Conservation (phyloP, 2,113 vertebrate species). For the Lampris incognitus region DNA sequence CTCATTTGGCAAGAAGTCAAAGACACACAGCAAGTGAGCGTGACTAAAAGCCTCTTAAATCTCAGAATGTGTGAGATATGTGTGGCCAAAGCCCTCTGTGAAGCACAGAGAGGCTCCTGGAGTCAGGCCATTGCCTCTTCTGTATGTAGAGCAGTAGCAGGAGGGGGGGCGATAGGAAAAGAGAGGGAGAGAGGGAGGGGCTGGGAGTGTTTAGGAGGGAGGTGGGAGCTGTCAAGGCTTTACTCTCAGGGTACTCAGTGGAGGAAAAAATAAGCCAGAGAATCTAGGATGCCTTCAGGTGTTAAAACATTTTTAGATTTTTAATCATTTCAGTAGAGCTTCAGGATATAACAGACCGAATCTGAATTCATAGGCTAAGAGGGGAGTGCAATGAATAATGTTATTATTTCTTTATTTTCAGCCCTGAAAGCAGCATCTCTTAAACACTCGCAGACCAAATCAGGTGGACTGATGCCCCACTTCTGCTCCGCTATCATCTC, state of each 20-base stretch:
- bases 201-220: slow-evolving; percentile 63
- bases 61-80: slow-evolving; percentile 61
- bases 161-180: slow-evolving; percentile 20
- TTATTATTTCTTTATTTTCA: slow-evolving; percentile 62
- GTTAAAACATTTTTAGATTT: slow-evolving; percentile 86
- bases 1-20: slow-evolving; percentile 55
- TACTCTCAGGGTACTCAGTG: slow-evolving; percentile 78
- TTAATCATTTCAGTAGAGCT: slow-evolving; percentile 84
- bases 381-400: slow-evolving; percentile 62
- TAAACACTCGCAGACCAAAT: slow-evolving; percentile 36
- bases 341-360: slow-evolving; percentile 78
- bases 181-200: slow-evolving; percentile 42
- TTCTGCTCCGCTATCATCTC: slow-evolving; percentile 55
- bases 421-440: slow-evolving; percentile 35
- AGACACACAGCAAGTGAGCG: slow-evolving; percentile 41
- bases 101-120: slow-evolving; percentile 60
- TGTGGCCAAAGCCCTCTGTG: slow-evolving; percentile 54
- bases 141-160: slow-evolving; percentile 73
- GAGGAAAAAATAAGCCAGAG: slow-evolving; percentile 78
- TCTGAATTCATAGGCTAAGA: slow-evolving; percentile 65
- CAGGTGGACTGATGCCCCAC: slow-evolving; percentile 52
- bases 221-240: slow-evolving; percentile 79
- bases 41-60: slow-evolving; percentile 59
- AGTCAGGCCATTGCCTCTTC: slow-evolving; percentile 68
- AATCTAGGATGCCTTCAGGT: slow-evolving; percentile 86